Evolutionary conservation across 2,797 vertebrate species (phyloP).

Genomic region (Acridotheres tristis): DNA sequence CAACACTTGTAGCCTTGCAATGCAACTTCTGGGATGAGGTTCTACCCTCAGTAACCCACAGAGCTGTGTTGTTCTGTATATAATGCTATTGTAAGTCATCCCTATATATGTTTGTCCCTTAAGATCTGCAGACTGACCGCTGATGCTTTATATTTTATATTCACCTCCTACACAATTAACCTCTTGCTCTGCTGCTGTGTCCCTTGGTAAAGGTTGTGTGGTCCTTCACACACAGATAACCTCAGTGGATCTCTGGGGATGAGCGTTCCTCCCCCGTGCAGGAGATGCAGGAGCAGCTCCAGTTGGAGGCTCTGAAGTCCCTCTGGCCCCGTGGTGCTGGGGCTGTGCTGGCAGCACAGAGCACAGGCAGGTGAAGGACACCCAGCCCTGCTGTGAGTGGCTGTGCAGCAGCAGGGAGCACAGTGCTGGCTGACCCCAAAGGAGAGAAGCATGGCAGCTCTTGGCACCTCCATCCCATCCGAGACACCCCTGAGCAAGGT

Average conservation of each 20-base stretch:
- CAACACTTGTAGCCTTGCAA: not conserved
- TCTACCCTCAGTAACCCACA: not conserved
- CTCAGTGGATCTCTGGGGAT: not conserved
- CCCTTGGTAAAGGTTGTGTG: not conserved
- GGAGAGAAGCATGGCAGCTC: not conserved
- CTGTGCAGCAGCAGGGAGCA: too few relatives aligned
- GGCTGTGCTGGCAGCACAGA: not conserved
- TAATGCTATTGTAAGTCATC: not conserved
- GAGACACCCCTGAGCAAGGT: not conserved
- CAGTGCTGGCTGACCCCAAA: not conserved
- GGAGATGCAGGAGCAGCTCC: not conserved
- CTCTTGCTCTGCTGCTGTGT: not conserved
- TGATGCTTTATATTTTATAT: not conserved
- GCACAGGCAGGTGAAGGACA: not conserved
- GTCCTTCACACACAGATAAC: not conserved
- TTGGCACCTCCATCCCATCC: not conserved
- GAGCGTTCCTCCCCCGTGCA: not conserved
- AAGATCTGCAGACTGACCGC: not conserved
- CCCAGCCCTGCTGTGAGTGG: not conserved
- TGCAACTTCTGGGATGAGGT: not conserved
- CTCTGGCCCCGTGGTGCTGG: not conserved
- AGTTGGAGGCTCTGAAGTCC: not conserved
- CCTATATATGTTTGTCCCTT: not conserved
- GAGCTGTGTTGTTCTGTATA: not conserved
- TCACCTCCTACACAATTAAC: not conserved